These are phyloP conservation scores for Synanthedon andrenaeformis DNA, from an alignment of 2,888 invertebrate genomes.

Conservation along the genomic window DNA sequence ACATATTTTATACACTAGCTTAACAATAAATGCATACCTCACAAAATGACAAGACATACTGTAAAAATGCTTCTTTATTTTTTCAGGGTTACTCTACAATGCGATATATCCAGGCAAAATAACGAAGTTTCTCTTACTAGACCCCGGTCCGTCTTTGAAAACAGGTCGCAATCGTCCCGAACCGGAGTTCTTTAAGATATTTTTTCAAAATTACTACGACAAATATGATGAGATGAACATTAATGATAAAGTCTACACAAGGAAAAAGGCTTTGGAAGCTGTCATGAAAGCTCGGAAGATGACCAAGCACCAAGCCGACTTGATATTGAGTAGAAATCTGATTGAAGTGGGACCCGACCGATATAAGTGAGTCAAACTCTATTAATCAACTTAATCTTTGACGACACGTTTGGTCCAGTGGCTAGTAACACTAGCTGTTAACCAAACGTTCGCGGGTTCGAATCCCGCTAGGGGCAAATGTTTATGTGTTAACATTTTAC, in stretches of 20 bases:
- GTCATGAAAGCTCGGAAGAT: constrained; percentile 51
- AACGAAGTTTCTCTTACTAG: constrained; percentile 46
- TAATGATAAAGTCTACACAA: constrained; percentile 19
- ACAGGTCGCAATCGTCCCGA: not conserved
- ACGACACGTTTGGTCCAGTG: too few relatives aligned
- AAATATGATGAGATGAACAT: constrained; percentile 28
- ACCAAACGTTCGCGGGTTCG: too few relatives aligned
- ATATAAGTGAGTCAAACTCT: constrained; percentile 35
- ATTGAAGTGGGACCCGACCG: constrained; percentile 39
- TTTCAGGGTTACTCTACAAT: constrained; percentile 45
- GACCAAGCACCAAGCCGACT: constrained; percentile 49
- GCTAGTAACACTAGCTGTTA: too few relatives aligned
- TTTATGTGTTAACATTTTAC: too few relatives aligned
- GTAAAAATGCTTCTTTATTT: too few relatives aligned
- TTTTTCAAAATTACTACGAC: constrained; percentile 35
- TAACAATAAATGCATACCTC: too few relatives aligned
- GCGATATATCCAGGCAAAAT: constrained; percentile 56
- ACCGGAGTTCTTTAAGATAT: constrained; percentile 25
- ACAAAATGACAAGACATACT: too few relatives aligned
- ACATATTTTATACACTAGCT: too few relatives aligned
- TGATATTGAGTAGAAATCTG: constrained; percentile 57
- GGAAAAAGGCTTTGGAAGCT: constrained; percentile 40
- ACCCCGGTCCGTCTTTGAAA: constrained; percentile 29
- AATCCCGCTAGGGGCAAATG: too few relatives aligned
- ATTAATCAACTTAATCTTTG: too few relatives aligned